Evolutionary conservation across 2,888 invertebrate genomes (phyloP), one percentile per base, ranked within the genome.

Genomic region (Andrena minutula): DNA sequence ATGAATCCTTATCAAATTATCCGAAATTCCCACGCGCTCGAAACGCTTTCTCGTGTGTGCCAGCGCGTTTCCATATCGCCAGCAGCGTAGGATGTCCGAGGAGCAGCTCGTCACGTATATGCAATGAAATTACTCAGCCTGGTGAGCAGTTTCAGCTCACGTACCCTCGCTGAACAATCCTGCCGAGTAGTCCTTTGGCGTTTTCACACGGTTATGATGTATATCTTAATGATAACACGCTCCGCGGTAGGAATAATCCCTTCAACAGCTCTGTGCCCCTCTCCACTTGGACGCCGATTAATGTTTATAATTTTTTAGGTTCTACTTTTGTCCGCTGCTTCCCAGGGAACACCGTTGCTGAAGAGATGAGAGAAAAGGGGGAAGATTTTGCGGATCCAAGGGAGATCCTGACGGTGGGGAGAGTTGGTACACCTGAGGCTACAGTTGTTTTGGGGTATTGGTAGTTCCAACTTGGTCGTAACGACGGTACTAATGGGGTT

Each of bases 161-260:
- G 88, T 88, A 75, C 64, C 60, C 69, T 61, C 26, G 58, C 68
- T 56, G 75, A 82, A 88, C 80, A 79, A 85, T 83, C 77, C 75
- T 76, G 74, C 65, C 76, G 49, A 8, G 30, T 58, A 75, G 70
- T 78, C 74, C 76, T 76, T 41, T 76, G 85, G 85, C 80, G 82
- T 88, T 88, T 88, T 88, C 88, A 86, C 88, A 88, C 87, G 86
- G 82, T 85, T 85, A 86, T 79, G 88, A 88, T 88, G 75, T 77
- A 79, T 79, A 88, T 88, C 88, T 88, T 82, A 84, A 88, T 64
- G 82, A 83, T 85, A 77, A 72, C 78, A 63, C 28, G 35, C 4
- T 60, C 60, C 68, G 26, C 16, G 56, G 30, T 8, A 26, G 4
- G 74, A 70, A 66, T 61, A 53, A 47, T n/a, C 53, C 47, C 32